phyloP scores from a whole-genome alignment of 2,888 invertebrate species.

The Pseudolycoriella hygida region DNA sequence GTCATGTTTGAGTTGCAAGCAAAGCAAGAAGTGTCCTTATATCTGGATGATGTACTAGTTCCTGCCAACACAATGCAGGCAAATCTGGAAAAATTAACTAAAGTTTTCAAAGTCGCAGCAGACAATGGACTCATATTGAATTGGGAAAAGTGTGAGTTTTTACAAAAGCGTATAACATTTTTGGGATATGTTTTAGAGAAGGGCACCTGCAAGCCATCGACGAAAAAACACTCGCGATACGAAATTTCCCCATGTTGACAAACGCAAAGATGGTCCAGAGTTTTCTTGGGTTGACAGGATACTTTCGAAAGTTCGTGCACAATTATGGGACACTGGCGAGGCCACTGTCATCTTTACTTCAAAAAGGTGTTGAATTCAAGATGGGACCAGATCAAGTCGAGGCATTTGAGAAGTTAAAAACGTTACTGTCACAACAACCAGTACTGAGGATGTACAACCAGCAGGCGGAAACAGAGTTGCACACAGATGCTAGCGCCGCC shows the following conservation, averaged over 20 bases:
- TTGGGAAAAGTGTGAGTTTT: conserved; percentile 11
- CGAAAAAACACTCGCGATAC: conserved; percentile 11
- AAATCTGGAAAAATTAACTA: too few species aligned
- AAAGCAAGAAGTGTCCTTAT: too few species aligned
- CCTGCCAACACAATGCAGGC: too few species aligned
- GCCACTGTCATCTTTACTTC: conserved; percentile 12
- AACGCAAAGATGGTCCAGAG: conserved; percentile 15
- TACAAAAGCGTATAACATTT: conserved; percentile 7
- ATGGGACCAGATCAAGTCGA: conserved; percentile 11
- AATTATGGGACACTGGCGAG: conserved; percentile 9
- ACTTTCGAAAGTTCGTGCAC: conserved; percentile 15
- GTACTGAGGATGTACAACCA: background rate
- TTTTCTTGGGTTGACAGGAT: conserved; percentile 17
- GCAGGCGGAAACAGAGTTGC: background rate
- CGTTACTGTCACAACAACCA: conserved; percentile 4
- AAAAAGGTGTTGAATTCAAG: conserved; percentile 12
- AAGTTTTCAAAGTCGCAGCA: too few species aligned
- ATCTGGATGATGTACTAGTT: too few species aligned
- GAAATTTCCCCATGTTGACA: conserved; percentile 13
- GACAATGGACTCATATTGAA: conserved; percentile 11
- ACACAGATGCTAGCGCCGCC: background rate
- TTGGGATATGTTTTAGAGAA: background rate
- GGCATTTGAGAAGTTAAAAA: conserved; percentile 12
- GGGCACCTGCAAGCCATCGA: background rate
- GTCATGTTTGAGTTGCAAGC: too few species aligned